phyloP scores from a whole-genome alignment of 2,797 vertebrate genomes.

The Macropus fuliginosus region DNA sequence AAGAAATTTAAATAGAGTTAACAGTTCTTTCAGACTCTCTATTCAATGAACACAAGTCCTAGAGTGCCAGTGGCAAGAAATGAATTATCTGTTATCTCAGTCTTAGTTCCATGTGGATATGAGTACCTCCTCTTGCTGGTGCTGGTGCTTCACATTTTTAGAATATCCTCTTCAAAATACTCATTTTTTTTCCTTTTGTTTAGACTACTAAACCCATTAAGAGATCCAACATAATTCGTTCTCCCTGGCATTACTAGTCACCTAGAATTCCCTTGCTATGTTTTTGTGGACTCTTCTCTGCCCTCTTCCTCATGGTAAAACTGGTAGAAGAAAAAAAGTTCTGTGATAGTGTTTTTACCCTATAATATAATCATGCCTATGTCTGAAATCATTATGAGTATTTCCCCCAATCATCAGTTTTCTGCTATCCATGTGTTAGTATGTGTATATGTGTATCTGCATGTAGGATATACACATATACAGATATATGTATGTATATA shows the following conservation, averaged over 20 bases:
- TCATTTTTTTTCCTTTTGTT: neutral
- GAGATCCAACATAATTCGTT: neutral
- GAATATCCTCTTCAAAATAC: neutral
- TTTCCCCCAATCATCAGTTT: neutral
- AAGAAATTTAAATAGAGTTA: neutral
- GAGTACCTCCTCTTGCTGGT: neutral
- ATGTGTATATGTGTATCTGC: neutral
- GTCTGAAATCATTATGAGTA: neutral
- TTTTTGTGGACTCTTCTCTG: neutral
- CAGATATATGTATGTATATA: neutral
- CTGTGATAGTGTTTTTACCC: neutral
- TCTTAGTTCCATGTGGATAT: neutral
- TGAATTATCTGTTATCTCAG: neutral
- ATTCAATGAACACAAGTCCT: neutral
- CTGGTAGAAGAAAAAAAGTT: neutral
- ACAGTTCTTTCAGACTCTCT: neutral
- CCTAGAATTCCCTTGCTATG: neutral
- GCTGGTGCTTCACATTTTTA: neutral
- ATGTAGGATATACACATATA: neutral
- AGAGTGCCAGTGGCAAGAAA: neutral
- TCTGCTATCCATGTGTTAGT: neutral
- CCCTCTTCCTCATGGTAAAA: neutral
- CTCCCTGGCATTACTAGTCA: neutral
- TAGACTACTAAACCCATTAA: neutral
- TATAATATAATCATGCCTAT: neutral